A percentile compares a stretch with the other conserved stretches of the same genome.
These are phyloP conservation scores for Cyclophora albipunctata DNA, from an alignment of 2,888 invertebrate genomes.

Conservation along the genomic window DNA sequence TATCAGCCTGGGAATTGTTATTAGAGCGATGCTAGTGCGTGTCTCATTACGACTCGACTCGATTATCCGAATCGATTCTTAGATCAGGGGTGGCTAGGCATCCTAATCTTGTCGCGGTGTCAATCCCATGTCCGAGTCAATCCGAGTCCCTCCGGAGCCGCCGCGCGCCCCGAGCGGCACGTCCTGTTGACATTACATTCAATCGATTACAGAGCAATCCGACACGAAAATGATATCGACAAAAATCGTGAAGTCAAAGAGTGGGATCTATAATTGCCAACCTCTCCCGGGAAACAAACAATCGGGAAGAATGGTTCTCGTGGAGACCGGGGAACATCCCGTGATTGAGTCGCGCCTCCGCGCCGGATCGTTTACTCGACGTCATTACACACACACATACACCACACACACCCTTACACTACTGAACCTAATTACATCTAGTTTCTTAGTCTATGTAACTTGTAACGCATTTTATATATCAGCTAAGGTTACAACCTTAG, in stretches of 20 bases:
- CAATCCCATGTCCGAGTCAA: neutral
- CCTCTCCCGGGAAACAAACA: slow-evolving; percentile 20
- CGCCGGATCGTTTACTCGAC: slow-evolving; percentile 38
- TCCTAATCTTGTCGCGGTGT: neutral
- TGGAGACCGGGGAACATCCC: slow-evolving; percentile 19
- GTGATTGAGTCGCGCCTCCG: slow-evolving; percentile 26
- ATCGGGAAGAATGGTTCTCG: slow-evolving; percentile 18
- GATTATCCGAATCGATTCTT: too few relatives aligned
- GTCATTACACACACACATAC: neutral
- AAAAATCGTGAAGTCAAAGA: slow-evolving; percentile 3
- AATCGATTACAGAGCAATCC: neutral
- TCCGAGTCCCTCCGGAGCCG: neutral
- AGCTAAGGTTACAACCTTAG: too few relatives aligned
- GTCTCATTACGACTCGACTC: too few relatives aligned
- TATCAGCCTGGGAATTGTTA: too few relatives aligned
- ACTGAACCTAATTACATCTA: too few relatives aligned
- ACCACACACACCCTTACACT: too few relatives aligned
- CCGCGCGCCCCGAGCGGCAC: neutral
- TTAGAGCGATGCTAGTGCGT: too few relatives aligned
- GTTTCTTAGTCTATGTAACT: too few relatives aligned
- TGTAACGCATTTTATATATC: too few relatives aligned
- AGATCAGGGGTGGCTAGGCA: neutral
- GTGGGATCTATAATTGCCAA: slow-evolving; percentile 16
- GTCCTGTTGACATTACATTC: neutral
- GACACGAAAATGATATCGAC: neutral